Evolutionary conservation across 2,113 vertebrate genomes (phyloP).

Genomic region (Crocuta crocuta): DNA sequence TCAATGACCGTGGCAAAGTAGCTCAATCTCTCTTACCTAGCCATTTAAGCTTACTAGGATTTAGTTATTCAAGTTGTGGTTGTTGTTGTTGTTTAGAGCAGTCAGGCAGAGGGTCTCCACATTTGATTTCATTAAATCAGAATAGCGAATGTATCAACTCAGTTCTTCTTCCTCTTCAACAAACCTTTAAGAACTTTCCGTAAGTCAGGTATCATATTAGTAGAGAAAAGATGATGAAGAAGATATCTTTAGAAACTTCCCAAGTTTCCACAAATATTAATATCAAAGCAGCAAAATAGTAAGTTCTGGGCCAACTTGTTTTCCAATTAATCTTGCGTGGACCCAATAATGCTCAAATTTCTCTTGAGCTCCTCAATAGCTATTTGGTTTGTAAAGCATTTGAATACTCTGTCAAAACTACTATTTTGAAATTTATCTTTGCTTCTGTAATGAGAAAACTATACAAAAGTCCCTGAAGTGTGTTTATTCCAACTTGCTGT

Average conservation of each 20-base stretch:
- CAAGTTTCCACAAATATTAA: background rate
- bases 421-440: background rate
- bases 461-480: background rate
- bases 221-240: background rate
- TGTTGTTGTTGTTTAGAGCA: background rate
- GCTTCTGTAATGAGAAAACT: background rate
- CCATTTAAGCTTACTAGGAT: background rate
- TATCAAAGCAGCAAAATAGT: background rate
- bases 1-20: background rate
- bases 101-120: background rate
- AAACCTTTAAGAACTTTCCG: background rate
- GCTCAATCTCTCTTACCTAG: background rate
- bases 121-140: background rate
- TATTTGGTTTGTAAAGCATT: background rate
- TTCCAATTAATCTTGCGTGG: background rate
- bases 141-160: background rate
- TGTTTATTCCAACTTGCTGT: background rate
- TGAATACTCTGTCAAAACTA: conserved; percentile 14
- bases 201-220: background rate
- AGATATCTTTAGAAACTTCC: background rate
- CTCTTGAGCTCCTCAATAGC: background rate
- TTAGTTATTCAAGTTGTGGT: background rate
- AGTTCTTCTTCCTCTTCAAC: conserved; percentile 17
- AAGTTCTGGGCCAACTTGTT: background rate
- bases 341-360: background rate